phyloP scores from a whole-genome alignment of 64 coral and sea anemone genomes.

The Stichodactyla helianthus region DNA sequence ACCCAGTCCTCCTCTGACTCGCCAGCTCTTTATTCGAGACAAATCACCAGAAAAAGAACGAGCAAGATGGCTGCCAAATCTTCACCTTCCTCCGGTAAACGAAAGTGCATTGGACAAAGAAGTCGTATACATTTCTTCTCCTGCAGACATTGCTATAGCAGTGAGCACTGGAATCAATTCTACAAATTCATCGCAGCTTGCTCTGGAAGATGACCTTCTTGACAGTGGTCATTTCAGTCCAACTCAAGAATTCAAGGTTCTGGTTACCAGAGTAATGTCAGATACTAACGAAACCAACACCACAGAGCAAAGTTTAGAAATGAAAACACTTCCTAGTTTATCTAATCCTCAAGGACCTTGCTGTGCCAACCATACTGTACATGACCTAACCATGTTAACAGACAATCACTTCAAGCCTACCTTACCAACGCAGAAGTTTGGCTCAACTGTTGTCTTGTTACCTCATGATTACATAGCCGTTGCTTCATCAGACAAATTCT shows the following conservation, averaged over 20 bases:
- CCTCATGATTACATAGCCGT: conserved; percentile 24
- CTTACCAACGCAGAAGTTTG: conserved; percentile 32
- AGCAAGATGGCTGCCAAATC: conserved; percentile 60
- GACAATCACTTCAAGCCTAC: conserved; percentile 48
- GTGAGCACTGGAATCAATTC: conserved; percentile 24
- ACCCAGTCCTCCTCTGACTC: conserved; percentile 43
- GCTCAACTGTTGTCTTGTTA: conserved; percentile 23
- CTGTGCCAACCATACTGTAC: conserved; percentile 11
- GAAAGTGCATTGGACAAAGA: conserved; percentile 51
- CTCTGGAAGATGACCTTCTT: conserved; percentile 2
- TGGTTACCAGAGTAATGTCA: conserved; percentile 43
- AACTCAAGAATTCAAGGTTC: conserved; percentile 36
- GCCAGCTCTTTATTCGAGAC: conserved; percentile 41
- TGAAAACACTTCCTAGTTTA: conserved; percentile 54
- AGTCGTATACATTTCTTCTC: conserved; percentile 68
- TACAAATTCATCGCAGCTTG: not conserved
- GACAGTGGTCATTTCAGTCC: conserved; percentile 34
- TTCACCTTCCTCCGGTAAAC: conserved; percentile 48
- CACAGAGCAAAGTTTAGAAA: conserved; percentile 46
- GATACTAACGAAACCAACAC: conserved; percentile 52
- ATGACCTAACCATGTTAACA: not conserved
- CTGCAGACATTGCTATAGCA: not conserved
- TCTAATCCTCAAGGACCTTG: conserved; percentile 49
- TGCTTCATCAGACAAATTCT: conserved; percentile 13
- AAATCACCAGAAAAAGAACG: conserved; percentile 53